phyloP scores from a whole-genome alignment of 37 sponge, comb jelly and placozoan species.

The Oscarella lobularis region DNA sequence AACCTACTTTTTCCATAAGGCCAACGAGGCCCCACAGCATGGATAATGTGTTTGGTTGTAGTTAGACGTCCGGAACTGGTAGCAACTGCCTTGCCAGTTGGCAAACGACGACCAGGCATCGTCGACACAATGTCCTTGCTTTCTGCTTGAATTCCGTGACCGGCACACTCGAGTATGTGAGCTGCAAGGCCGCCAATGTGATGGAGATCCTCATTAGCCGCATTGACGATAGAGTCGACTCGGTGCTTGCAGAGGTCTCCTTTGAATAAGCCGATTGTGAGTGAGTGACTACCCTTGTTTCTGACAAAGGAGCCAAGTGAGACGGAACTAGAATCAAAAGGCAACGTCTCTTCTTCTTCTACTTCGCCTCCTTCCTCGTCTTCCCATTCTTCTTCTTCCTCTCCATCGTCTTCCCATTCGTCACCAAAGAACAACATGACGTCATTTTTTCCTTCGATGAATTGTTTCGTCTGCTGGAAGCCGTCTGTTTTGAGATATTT shows the following conservation, averaged over 20 bases:
- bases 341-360: no score
- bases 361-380: no score
- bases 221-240: conserved; percentile 61
- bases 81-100: conserved; percentile 34
- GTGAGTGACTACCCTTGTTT: no score
- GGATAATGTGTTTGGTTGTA: conserved; percentile 46
- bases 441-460: background rate
- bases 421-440: no score
- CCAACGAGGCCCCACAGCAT: conserved; percentile 69
- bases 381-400: background rate
- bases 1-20: conserved; percentile 14
- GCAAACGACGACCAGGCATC: conserved; percentile 23
- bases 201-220: conserved; percentile 63
- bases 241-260: conserved; percentile 39
- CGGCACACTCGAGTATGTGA: conserved; percentile 51
- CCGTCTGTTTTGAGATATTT: background rate
- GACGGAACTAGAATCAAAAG: no score
- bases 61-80: conserved; percentile 46
- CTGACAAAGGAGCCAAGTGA: no score
- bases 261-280: background rate
- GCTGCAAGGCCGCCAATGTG: conserved; percentile 59
- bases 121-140: conserved; percentile 16
- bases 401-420: background rate
- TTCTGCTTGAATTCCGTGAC: conserved; percentile 44
- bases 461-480: background rate